Base-by-base conservation (phyloP, 1,140 invertebrate genomes). In the Saxidomus purpurata region DNA sequence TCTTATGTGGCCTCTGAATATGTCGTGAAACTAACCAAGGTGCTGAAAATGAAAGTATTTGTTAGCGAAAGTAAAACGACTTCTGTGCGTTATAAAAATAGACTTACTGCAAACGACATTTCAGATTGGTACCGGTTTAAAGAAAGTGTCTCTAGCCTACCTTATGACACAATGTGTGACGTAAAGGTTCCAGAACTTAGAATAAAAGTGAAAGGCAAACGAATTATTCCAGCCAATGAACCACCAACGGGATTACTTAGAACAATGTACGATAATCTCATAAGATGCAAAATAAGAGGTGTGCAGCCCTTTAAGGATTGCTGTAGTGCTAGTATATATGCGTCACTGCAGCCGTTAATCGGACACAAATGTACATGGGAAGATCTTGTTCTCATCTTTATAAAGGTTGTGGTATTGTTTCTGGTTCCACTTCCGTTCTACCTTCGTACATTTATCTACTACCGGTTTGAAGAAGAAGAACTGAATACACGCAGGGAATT, bases 371-470 rank as follows among this genome's bases (percentile, higher is more conserved):
- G 93, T 77, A 93, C 93, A 3, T 95, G 94, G 94, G 93, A 94
- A 69, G 91, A 87, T 61, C 93, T 91, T 52, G 91, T 93, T 6
- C 88, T 94, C 55, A 85, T 61, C 15, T 82, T 93, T 34, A 90
- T 95, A 15, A 94, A 94, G 69, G 63, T 91, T 0, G 4, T 94
- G 0, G 49, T 94, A 19, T 34, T 95, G 19, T 76, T 95, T 43
- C 38, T 95, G 13, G 84, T 95, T 28, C 95, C 95, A 0, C 49
- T 93, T 11, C 95, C 95, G 9, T 95, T 92, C 77, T 95, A 95
- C 88, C 80, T 94, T 22, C 87, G 95, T 22, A 89, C 94, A 1
- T 84, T 93, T 22, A 92, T 95, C 81, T 95, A 94, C 89, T 95
- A 95, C 76, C 88, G 88, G 22, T 95, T 92, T 76, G 95, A 95